These are phyloP conservation scores for Morelia viridis DNA, from an alignment of 2,797 vertebrate species.

Conservation along the genomic window DNA sequence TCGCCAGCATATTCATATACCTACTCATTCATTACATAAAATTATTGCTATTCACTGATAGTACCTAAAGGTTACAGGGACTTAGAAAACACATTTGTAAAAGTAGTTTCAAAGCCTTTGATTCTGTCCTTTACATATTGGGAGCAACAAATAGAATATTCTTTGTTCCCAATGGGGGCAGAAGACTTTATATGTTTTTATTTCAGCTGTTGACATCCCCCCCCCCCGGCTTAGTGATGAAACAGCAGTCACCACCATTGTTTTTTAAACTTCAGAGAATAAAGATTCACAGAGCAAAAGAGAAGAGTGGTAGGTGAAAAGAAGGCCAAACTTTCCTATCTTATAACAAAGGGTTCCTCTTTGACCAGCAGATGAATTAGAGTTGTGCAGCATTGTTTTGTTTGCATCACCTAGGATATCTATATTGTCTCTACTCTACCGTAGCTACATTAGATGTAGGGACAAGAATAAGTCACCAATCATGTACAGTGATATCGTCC, in stretches of 20 bases:
- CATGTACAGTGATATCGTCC: not conserved
- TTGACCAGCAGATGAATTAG: not conserved
- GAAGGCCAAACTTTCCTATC: not conserved
- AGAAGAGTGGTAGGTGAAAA: not conserved
- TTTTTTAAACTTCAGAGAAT: not conserved
- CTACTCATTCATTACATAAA: not conserved
- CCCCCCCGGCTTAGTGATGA: not conserved
- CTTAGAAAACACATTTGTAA: conserved; percentile 12
- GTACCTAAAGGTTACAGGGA: conserved; percentile 33
- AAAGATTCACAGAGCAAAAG: not conserved
- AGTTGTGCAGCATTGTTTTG: not conserved
- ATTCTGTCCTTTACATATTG: not conserved
- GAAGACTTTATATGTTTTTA: not conserved
- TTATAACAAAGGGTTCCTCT: not conserved
- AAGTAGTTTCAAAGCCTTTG: conserved; percentile 8
- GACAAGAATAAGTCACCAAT: not conserved
- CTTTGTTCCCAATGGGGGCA: not conserved
- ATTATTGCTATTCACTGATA: conserved; percentile 17
- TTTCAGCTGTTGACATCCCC: not conserved
- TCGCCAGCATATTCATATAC: conserved; percentile 38
- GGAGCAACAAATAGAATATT: not conserved
- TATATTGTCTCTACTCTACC: not conserved
- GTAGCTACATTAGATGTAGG: not conserved
- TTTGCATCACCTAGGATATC: not conserved
- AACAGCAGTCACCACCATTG: not conserved